Evolutionary conservation across 2,113 vertebrate genomes (phyloP).

Genomic region (Trematomus loennbergii): DNA sequence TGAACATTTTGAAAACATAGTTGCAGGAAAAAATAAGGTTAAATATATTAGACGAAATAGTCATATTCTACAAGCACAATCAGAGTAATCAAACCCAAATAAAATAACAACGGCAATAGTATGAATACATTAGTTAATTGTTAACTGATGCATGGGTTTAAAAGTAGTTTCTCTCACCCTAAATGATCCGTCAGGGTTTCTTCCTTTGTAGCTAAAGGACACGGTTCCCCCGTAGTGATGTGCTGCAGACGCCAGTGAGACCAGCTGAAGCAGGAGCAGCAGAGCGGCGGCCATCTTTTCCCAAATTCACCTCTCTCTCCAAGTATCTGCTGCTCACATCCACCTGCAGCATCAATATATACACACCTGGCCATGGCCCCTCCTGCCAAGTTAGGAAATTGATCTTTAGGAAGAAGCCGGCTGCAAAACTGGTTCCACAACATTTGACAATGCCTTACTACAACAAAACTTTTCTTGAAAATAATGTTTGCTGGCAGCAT

Average conservation of each 20-base stretch:
- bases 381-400: neutral
- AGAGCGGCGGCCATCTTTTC: slow-evolving; percentile 50
- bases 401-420: slow-evolving; percentile 1
- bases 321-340: neutral
- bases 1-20: no score
- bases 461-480: neutral
- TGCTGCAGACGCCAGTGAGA: slow-evolving; percentile 49
- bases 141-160: no score
- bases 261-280: slow-evolving; percentile 51
- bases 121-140: no score
- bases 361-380: neutral
- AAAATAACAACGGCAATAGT: no score
- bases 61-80: neutral
- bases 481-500: neutral
- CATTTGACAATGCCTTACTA: neutral
- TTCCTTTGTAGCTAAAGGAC: slow-evolving; percentile 41
- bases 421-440: slow-evolving; percentile 48
- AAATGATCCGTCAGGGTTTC: slow-evolving; percentile 48
- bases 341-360: slow-evolving; percentile 55
- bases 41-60: no score
- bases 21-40: no score
- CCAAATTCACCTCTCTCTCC: neutral
- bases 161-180: slow-evolving; percentile 24
- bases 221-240: slow-evolving; percentile 32
- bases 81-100: neutral